These are phyloP conservation scores for Anthophora plumipes DNA, from an alignment of 2,888 invertebrate genomes.

Conservation along the genomic window DNA sequence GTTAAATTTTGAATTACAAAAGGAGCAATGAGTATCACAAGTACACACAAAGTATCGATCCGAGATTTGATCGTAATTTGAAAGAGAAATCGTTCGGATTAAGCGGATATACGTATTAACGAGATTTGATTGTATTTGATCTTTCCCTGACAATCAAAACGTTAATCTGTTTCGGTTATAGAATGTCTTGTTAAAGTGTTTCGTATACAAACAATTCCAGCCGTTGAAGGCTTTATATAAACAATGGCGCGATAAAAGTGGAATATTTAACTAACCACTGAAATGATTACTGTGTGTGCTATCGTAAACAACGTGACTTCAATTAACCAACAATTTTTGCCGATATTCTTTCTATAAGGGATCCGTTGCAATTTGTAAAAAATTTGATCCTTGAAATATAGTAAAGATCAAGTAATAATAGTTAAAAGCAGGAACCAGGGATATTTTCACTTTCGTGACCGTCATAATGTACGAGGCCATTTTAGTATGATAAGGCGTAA, in stretches of 20 bases:
- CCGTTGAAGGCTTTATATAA: not conserved
- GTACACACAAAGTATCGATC: no score
- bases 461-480: not conserved
- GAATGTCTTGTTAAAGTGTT: not conserved
- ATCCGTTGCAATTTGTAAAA: not conserved
- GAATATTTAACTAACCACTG: constrained; percentile 8
- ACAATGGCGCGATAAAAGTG: not conserved
- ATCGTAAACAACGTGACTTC: not conserved
- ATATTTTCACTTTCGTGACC: constrained; percentile 11
- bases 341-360: not conserved
- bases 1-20: no score
- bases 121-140: no score
- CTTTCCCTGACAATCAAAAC: not conserved
- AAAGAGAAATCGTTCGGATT: not conserved
- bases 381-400: constrained; percentile 25
- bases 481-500: not conserved
- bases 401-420: not conserved
- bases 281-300: not conserved
- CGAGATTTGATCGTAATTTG: not conserved
- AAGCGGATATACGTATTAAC: not conserved
- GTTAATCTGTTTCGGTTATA: not conserved
- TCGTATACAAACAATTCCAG: not conserved
- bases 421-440: not conserved
- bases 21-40: no score
- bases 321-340: constrained; percentile 8